These are phyloP conservation scores for Rhabditoides inermis DNA, from an alignment of 2,888 invertebrate species.

Conservation along the genomic window DNA sequence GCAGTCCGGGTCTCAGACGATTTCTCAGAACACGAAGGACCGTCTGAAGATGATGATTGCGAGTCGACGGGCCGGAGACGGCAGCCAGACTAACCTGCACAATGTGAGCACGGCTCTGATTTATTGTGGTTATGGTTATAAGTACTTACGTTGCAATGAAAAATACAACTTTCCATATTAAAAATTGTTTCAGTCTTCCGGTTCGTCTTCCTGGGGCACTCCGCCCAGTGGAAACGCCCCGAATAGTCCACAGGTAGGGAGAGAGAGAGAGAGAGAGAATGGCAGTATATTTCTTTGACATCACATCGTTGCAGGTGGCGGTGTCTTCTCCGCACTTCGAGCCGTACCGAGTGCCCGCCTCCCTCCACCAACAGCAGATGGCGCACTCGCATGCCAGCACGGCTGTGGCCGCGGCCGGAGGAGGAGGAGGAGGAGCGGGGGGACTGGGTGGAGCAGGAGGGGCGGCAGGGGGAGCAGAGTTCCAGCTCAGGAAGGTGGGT, in stretches of 20 bases:
- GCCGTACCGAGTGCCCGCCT: slow-evolving; percentile 29
- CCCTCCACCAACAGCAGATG: slow-evolving; percentile 8
- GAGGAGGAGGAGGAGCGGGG: slow-evolving; percentile 7
- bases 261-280: too few relatives aligned
- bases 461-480: slow-evolving; percentile 25
- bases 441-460: slow-evolving; percentile 3
- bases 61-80: slow-evolving; percentile 28
- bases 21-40: slow-evolving; percentile 48
- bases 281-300: too few relatives aligned
- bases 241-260: too few relatives aligned
- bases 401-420: too few relatives aligned
- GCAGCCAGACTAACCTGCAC: slow-evolving; percentile 19
- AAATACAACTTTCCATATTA: too few relatives aligned
- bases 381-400: slow-evolving; percentile 14
- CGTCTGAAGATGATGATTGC: slow-evolving; percentile 48
- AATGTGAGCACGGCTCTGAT: too few relatives aligned
- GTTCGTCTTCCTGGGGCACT: too few relatives aligned
- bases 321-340: slow-evolving; percentile 38
- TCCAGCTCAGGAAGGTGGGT: slow-evolving; percentile 28
- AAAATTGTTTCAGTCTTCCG: too few relatives aligned
- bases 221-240: too few relatives aligned
- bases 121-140: too few relatives aligned
- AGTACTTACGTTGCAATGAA: too few relatives aligned
- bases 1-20: slow-evolving; percentile 43
- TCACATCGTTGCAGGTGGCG: slow-evolving; percentile 20